A percentile compares a stretch with the other conserved stretches of the same genome.
Evolutionary conservation across 2,888 invertebrate genomes (phyloP).

Genomic region (Dynastes grantii): DNA sequence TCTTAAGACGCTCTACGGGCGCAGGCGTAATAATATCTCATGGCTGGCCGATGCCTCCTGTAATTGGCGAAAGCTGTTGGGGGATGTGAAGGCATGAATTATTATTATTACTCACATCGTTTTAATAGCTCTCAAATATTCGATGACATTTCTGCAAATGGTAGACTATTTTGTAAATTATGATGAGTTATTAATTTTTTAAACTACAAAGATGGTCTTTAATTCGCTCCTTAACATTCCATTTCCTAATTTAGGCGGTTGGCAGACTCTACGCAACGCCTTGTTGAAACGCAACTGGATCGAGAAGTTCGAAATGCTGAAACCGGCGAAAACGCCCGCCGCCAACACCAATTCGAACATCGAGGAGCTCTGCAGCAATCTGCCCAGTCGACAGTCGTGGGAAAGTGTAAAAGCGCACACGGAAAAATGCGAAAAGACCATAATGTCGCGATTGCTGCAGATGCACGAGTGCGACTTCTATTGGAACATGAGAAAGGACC

Average conservation of each 20-base stretch:
- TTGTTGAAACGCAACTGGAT: conserved; percentile 83
- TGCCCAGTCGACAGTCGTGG: conserved; percentile 68
- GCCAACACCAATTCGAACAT: conserved; percentile 46
- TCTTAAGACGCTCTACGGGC: no score
- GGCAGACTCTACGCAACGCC: conserved; percentile 80
- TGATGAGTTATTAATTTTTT: not conserved
- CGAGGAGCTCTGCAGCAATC: conserved; percentile 67
- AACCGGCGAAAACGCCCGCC: conserved; percentile 52
- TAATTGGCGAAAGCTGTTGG: no score
- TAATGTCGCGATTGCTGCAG: conserved; percentile 83
- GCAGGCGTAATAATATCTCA: no score
- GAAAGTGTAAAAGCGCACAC: conserved; percentile 70
- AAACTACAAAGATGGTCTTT: not conserved
- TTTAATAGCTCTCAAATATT: no score
- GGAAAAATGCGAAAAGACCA: conserved; percentile 77
- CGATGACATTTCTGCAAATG: not conserved
- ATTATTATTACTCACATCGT: no score
- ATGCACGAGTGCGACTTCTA: conserved; percentile 89
- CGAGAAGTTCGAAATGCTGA: conserved; percentile 75
- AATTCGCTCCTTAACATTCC: no score
- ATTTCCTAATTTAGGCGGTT: conserved; percentile 72
- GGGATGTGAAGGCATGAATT: no score
- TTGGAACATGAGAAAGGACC: conserved; percentile 91
- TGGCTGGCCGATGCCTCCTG: no score
- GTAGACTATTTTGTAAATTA: not conserved